Base-by-base conservation (phyloP, 2,888 invertebrate species). In the Hirudinaria manillensis region DNA sequence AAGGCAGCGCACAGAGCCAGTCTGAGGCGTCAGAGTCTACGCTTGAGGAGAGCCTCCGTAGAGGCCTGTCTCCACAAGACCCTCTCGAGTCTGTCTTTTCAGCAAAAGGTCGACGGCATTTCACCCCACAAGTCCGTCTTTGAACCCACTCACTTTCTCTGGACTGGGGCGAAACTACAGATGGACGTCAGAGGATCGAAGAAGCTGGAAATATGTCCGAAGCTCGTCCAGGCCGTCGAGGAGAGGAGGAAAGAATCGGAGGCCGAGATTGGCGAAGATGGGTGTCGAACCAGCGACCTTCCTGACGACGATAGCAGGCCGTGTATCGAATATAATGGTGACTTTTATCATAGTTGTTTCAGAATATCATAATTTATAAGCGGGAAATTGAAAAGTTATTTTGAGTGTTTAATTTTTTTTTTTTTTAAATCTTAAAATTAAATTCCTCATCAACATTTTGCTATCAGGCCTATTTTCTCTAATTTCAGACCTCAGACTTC, bases 81-180 rank as follows among this genome's bases (percentile, higher is more conserved):
- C 2, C 32, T 53, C n/a, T 29, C 61, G 7, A 24, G 29, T 27
- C 24, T 24, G 61, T 61, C 61, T 27, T 61, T 61, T 19, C 61
- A 61, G 24, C 61, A 27, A 61, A 24, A 61, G 13, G 61, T 24
- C 10, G 61, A 61, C 3, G 24, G 61, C 13, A 24, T 61, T 1
- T 61, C 61, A 0, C 4, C 24, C 19, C 61, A 61, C 61, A 61
- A 61, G 61, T 24, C 61, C 29, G 61, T 68, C 27, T 51, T 51
- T n/a, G 73, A 73, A 24, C 65, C 73, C n/a, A 73, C 73, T 19
- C 73, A 73, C 29, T 73, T 73, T 36, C 29, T 73, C 19, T 73
- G 73, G 73, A 27, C 34, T 4, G 55, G 55, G 10, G 36, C 24
- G n/a, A 56, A 65, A 24, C 24, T 61, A 21, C 61, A 61, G 13